Evolutionary conservation across 2,113 vertebrate genomes (phyloP), one percentile per base, ranked within the genome.

Genomic region (Rhinopomastus cyanomelas): DNA sequence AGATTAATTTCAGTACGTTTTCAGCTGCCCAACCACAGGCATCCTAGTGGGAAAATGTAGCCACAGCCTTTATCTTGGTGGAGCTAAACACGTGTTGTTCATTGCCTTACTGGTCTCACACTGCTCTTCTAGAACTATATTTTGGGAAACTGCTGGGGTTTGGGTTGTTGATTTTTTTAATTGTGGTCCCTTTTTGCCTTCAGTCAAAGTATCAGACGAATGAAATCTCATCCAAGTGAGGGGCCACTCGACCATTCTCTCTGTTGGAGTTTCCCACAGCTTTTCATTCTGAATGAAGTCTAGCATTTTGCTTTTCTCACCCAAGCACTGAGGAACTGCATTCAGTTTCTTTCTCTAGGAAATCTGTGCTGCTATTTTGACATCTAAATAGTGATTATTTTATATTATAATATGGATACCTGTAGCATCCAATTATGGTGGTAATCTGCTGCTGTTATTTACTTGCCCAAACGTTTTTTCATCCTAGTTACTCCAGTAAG

Each of bases 1-100:
- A 90, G 53, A 85, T 85, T 91, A 82, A 89, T 59, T 91, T 66
- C 89, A 86, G 64, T 69, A 76, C 46, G 29, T 68, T 88, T 92
- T 92, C 81, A 81, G 36, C 44, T 87, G 77, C 61, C 59, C 16
- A 5, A 65, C 32, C 46, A 65, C 51, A 72, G 66, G 32, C 69
- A 92, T 30, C 46, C 55, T 69, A 62, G 51, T 55, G 56, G 46
- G 81, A 90, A 92, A 93, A 90, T 55, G 61, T 57, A 86, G 62
- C 76, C 46, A 65, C 34, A 76, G 79, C 9, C 55, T 90, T 94
- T 85, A 65, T 79, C 75, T 90, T 89, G 53, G 12, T 72, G 55
- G 20, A 65, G 46, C 34, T 87, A 90, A 89, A 65, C 82, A 21
- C 37, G 46, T 18, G 66, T 42, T 85, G 29, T 68, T 92, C 87